Evolutionary conservation across 2,113 vertebrate species (phyloP), one percentile per base, ranked within the genome.

Genomic region (Excalfactoria chinensis): DNA sequence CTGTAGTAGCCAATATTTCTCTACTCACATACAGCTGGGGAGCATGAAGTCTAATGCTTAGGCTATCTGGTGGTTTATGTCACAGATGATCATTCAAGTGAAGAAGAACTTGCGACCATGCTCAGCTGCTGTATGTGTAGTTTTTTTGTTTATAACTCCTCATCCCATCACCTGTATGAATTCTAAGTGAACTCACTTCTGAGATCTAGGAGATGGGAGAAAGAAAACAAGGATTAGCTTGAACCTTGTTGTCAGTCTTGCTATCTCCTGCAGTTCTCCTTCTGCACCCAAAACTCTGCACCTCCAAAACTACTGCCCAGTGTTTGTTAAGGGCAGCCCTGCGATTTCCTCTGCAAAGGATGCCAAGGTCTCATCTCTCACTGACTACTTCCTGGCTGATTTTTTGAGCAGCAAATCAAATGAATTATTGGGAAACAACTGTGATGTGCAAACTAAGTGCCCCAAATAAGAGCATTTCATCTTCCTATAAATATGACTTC

Each of bases 401-500:
- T 71, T 35, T 35, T 76, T 84, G 18, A 83, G 51, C 25, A 78
- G 49, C 60, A 53, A 68, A 76, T 67, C 20, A 60, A 86, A 79
- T 32, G 53, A 66, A 37, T 76, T 88, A 59, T 37, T 88, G 88
- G 85, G 86, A 77, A 86, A 89, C 40, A 70, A 32, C 44, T 35
- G 66, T 90, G 75, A 55, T 7, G 9, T 41, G 15, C 13, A 62
- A 81, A 84, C 37, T 30, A 62, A 82, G 53, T 35, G 11, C 62
- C 25, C 35, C 7, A 56, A 91, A 72, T 28, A 63, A 73, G 53
- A 68, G 13, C 28, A 6, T 82, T 95, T 89, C 75, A 35, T 95
- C 85, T 86, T 94, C 66, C 71, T 88, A 6, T 20, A 94, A 96
- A 86, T 86, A 72, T 41, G 70, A 35, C 62, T 91, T 60, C 41